A percentile compares a stretch with the other conserved stretches of the same genome.
These are phyloP conservation scores for Nasonia vitripennis DNA, from an alignment of 1,140 invertebrate genomes.

Conservation along the genomic window DNA sequence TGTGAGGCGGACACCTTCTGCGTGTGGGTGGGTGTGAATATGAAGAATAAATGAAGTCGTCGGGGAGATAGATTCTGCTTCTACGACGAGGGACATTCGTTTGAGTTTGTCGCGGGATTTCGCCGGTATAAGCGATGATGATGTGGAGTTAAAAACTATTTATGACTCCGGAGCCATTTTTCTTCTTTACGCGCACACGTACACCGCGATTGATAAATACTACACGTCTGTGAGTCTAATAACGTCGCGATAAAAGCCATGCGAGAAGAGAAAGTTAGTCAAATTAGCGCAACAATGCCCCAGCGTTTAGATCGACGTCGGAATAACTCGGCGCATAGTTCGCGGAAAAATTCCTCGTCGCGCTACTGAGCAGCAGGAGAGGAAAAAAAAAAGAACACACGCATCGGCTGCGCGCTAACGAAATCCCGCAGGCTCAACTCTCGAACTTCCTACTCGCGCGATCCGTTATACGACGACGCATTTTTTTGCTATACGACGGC, in stretches of 20 bases:
- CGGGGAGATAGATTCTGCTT: background rate
- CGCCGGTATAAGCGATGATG: background rate
- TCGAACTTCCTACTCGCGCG: background rate
- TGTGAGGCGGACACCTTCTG: background rate
- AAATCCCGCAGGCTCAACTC: background rate
- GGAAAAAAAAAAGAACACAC: background rate
- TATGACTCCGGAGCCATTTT: background rate
- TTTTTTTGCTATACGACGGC: background rate
- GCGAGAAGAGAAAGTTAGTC: background rate
- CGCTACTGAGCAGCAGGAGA: background rate
- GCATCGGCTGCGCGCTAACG: background rate
- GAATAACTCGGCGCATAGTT: background rate
- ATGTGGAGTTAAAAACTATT: background rate
- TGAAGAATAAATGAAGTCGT: constrained; percentile 25
- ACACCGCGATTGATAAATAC: background rate
- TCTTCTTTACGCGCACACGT: background rate
- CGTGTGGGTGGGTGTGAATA: background rate
- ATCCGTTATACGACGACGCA: background rate
- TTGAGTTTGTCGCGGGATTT: background rate
- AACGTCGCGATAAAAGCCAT: too few species aligned
- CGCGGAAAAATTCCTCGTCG: background rate
- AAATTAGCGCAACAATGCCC: background rate
- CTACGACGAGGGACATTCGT: background rate
- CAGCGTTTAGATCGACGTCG: background rate
- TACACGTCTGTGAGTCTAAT: background rate